Evolutionary conservation across 1,140 invertebrate species (phyloP), one percentile per base, ranked within the genome.

Genomic region (Adelges cooleyi): DNA sequence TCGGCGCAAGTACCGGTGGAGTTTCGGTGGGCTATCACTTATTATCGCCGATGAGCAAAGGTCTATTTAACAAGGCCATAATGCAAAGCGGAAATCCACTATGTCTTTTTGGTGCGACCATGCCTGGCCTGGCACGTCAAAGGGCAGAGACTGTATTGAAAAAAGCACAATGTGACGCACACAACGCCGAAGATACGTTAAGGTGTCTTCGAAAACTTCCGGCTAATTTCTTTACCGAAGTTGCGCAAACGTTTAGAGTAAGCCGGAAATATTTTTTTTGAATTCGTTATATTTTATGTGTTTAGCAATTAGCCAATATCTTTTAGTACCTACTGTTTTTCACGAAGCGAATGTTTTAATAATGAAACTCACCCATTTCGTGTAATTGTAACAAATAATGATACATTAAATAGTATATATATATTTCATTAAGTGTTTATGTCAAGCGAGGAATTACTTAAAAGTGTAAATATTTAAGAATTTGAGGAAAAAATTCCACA

Each of bases 1-100:
- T 42, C 17, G 38, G 38, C 10, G 38, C 13, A n/a, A 42, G 38
- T 13, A n/a, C 38, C 3, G 62, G 62, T 9, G 44, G 46, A n/a
- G 62, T 48, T 2, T 33, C 23, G 33, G 46, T 50, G 11, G 38
- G 33, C n/a, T 65, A 49, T 46, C 62, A 65, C 23, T 29, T 65
- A 17, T 3, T 65, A 15, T 65, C 62, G 3, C 62, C 62, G 9
- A 3, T 36, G 17, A 33, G 23, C 36, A 22, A 65, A 50, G 62
- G 62, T 65, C 29, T n/a, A n/a, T n/a, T n/a, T n/a, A n/a, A n/a
- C n/a, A n/a, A n/a, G n/a, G n/a, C n/a, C n/a, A n/a, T n/a, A 33
- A n/a, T 46, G 3, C 11, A 3, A 42, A 42, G 38, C 10, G 38
- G 40, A 3, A 1, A 15, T 17, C 40, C 40, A 4, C n/a, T 18